Evolutionary conservation across 2,113 vertebrate species (phyloP), one percentile per base, ranked within the genome.

Genomic region (Synodontis membranacea): DNA sequence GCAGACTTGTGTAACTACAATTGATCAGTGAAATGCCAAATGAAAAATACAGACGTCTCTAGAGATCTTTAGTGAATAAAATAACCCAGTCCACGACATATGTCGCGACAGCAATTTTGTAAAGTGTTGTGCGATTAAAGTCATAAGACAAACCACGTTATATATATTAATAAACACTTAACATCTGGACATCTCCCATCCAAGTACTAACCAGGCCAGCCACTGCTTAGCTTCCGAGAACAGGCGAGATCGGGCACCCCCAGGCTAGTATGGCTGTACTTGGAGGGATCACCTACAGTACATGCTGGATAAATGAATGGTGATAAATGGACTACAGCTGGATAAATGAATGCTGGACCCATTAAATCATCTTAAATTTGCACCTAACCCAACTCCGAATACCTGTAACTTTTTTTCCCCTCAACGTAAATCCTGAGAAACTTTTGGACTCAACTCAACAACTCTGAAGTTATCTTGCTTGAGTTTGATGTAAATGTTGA

Each of bases 1-100:
- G 15, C 42, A 75, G 46, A 64, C 46, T 62, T 75, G 44, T 78
- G 28, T 31, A 78, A 78, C 74, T 44, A 80, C 48, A 37, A n/a
- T 19, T 31, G 76, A 80, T 80, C 50, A 54, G 34, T 39, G 19
- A 37, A 80, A 80, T 80, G 31, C 10, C 52, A 80, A 58, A 80
- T 80, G 23, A 19, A 68, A 28, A 76, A 87, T 14, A 37, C 6
- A 15, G 42, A 83, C 23, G 37, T 60, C 9, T 76, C 4, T 23
- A 37, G 12, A 34, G 50, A 56, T 39, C 34, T 80, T 80, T 6
- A 15, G 5, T 42, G 11, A 58, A 58, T 80, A 58, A 80, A 80
- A 28, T 11, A 80, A 15, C 15, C 31, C 28, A 23, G 11, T 12
- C 28, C n/a, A 54, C 19, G 56, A 37, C 31, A 54, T 56, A 54